These are phyloP conservation scores for Phalacrocorax carbo DNA, from an alignment of 2,113 vertebrate genomes.

Conservation along the genomic window DNA sequence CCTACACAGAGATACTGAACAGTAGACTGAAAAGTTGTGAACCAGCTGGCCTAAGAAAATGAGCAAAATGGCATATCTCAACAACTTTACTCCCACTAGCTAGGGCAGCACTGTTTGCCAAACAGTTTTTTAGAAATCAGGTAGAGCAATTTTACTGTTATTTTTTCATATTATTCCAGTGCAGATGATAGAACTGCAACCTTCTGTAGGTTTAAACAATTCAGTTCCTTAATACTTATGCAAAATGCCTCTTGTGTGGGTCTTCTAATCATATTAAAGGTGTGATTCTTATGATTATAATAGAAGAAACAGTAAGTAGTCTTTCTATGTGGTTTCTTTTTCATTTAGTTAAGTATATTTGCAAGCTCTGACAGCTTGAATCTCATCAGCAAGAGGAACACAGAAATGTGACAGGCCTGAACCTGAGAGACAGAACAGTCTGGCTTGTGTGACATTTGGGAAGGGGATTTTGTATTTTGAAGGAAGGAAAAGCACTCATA, in stretches of 20 bases:
- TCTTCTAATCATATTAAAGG: neutral
- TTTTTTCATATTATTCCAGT: neutral
- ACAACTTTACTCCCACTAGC: neutral
- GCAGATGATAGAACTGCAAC: neutral
- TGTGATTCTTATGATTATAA: neutral
- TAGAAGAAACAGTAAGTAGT: neutral
- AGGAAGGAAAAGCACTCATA: neutral
- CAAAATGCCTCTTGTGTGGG: neutral
- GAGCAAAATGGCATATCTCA: neutral
- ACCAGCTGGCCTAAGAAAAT: neutral
- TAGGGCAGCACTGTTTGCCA: neutral
- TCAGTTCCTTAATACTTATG: neutral
- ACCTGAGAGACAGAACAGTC: neutral
- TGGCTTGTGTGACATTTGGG: neutral
- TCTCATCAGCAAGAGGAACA: neutral
- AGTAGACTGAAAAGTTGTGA: neutral
- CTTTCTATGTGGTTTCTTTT: neutral
- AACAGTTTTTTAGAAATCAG: neutral
- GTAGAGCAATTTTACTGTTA: neutral
- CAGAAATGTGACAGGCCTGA: neutral
- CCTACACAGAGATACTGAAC: neutral
- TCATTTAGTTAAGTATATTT: neutral
- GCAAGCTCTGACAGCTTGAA: neutral
- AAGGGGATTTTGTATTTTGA: neutral
- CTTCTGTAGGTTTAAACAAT: neutral